These are phyloP conservation scores for Atherinomorus stipes DNA, from an alignment of 2,113 vertebrate genomes.

Conservation along the genomic window DNA sequence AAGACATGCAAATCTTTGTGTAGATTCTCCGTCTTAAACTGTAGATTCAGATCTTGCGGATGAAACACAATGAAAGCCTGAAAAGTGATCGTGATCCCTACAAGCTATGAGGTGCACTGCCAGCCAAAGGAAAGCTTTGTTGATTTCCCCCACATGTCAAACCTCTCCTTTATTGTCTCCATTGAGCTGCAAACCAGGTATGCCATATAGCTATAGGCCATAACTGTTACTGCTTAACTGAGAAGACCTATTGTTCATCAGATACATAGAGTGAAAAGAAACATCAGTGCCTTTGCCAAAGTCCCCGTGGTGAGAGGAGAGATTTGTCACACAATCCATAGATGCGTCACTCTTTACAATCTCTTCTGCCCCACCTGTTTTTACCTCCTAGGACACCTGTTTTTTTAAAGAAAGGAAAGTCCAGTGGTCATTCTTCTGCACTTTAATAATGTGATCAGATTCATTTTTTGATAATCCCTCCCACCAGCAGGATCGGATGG, in stretches of 20 bases:
- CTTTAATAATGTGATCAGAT: conserved; percentile 35
- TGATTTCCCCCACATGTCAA: conserved; percentile 47
- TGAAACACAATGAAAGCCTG: conserved; percentile 37
- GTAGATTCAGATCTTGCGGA: conserved; percentile 36
- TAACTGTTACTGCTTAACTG: conserved; percentile 36
- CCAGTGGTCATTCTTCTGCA: neutral
- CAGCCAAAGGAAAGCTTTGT: conserved; percentile 55
- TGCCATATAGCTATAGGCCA: conserved; percentile 65
- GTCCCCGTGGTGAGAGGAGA: conserved; percentile 56
- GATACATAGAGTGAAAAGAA: conserved; percentile 46
- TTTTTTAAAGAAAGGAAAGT: conserved; percentile 19
- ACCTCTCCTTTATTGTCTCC: conserved; percentile 51
- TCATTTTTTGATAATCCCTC: conserved; percentile 31
- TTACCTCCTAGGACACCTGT: conserved; percentile 13
- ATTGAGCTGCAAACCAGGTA: conserved; percentile 29
- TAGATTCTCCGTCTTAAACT: neutral
- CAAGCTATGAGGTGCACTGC: conserved; percentile 38
- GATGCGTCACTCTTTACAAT: conserved; percentile 49
- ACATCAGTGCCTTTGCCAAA: conserved; percentile 42
- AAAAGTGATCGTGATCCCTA: conserved; percentile 63
- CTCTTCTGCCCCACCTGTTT: neutral
- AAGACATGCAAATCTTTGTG: neutral
- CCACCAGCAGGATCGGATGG: conserved; percentile 19
- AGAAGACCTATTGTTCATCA: conserved; percentile 61
- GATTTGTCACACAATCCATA: conserved; percentile 68